Percentiles rank a stretch among this genome's conserved stretches.
Evolutionary conservation across 2,113 vertebrate species (phyloP).

Genomic region (Cottus gobio): DNA sequence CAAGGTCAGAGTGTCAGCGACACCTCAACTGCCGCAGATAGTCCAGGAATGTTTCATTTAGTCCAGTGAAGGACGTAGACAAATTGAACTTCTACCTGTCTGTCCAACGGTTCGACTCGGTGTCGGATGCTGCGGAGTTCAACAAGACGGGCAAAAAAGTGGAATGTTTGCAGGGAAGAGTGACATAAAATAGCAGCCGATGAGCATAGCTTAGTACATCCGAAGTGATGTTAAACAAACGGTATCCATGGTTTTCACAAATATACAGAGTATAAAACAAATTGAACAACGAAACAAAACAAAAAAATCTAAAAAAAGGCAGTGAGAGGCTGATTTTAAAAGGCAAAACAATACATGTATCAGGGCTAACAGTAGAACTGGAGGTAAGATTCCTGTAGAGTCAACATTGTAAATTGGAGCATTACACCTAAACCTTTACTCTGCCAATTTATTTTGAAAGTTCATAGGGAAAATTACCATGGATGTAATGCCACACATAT

Average conservation of each 20-base stretch:
- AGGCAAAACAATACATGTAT: conserved; percentile 54
- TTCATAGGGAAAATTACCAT: conserved; percentile 28
- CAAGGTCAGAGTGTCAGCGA: not conserved
- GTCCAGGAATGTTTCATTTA: conserved; percentile 46
- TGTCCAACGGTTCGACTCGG: conserved; percentile 28
- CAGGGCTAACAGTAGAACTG: conserved; percentile 42
- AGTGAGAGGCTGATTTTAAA: no score
- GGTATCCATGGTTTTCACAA: conserved; percentile 74
- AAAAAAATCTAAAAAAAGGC: conserved; percentile 63
- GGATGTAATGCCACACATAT: conserved; percentile 47
- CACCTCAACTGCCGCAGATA: conserved; percentile 31
- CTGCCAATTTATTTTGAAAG: conserved; percentile 34
- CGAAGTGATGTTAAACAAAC: conserved; percentile 66
- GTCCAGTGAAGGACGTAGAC: conserved; percentile 40
- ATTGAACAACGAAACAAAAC: conserved; percentile 51
- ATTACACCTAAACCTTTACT: conserved; percentile 24
- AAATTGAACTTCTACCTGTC: conserved; percentile 11
- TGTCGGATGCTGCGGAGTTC: conserved; percentile 29
- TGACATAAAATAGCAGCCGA: conserved; percentile 83
- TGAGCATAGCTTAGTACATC: conserved; percentile 84
- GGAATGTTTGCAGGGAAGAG: conserved; percentile 77
- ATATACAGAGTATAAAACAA: conserved; percentile 74
- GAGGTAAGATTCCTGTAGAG: conserved; percentile 28
- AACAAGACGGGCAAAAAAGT: conserved; percentile 37
- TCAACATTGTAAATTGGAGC: conserved; percentile 28